These are phyloP conservation scores for Pollicipes pollicipes DNA, from an alignment of 1,140 invertebrate species.

Conservation along the genomic window DNA sequence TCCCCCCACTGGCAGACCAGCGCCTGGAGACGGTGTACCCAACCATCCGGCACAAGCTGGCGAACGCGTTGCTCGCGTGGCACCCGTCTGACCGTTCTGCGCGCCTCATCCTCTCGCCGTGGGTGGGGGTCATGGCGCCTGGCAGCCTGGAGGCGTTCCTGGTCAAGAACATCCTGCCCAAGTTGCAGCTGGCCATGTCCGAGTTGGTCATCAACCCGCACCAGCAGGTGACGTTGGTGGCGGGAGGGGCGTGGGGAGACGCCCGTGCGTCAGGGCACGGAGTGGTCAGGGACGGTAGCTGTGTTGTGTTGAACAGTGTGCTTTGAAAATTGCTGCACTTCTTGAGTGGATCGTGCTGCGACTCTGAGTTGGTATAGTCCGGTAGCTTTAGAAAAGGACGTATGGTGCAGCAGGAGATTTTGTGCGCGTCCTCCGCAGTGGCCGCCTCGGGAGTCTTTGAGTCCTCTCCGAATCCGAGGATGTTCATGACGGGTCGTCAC, in stretches of 20 bases:
- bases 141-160: slow-evolving; percentile 69
- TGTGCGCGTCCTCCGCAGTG: too few species aligned
- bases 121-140: slow-evolving; percentile 65
- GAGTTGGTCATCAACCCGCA: slow-evolving; percentile 70
- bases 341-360: slow-evolving; percentile 13
- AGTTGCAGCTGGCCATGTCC: slow-evolving; percentile 52
- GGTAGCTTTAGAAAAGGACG: too few species aligned
- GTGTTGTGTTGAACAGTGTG: slow-evolving; percentile 12
- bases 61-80: slow-evolving; percentile 72
- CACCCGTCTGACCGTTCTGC: slow-evolving; percentile 82
- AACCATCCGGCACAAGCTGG: slow-evolving; percentile 78
- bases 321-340: slow-evolving; percentile 8
- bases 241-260: too few species aligned
- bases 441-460: too few species aligned
- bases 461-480: too few species aligned
- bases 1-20: slow-evolving; percentile 6
- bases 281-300: too few species aligned
- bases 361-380: too few species aligned
- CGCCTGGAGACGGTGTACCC: slow-evolving; percentile 70
- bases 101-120: slow-evolving; percentile 75
- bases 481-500: too few species aligned
- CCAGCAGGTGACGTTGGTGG: slow-evolving; percentile 35
- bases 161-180: slow-evolving; percentile 76
- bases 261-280: too few species aligned
- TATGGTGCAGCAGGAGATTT: too few species aligned